These are phyloP conservation scores for Poliocrania exsul DNA, from an alignment of 2,797 vertebrate species.

Conservation along the genomic window DNA sequence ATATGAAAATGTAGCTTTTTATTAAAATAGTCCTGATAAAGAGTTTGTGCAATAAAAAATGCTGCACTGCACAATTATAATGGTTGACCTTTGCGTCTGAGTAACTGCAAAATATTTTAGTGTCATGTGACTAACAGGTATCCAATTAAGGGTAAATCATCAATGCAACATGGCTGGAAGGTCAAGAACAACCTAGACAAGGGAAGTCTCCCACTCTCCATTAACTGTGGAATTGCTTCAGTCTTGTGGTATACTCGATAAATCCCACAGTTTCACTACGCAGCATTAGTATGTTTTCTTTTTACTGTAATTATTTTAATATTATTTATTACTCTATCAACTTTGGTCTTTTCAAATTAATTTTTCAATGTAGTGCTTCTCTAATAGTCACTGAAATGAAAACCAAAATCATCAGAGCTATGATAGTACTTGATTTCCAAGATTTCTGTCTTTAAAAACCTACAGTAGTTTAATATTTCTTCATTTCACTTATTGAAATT, in stretches of 20 bases:
- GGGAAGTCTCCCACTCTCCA: background rate
- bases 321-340: background rate
- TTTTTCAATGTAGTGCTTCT: background rate
- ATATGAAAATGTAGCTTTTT: background rate
- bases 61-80: background rate
- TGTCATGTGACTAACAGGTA: background rate
- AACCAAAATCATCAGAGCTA: background rate
- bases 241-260: accelerated
- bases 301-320: background rate
- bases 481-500: background rate
- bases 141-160: background rate
- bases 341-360: background rate
- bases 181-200: background rate
- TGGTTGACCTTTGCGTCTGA: background rate
- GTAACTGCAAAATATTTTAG: background rate
- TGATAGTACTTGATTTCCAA: background rate
- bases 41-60: background rate
- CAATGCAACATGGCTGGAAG: background rate
- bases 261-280: background rate
- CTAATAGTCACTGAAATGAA: background rate
- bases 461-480: background rate
- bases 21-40: background rate
- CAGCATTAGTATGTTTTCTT: background rate
- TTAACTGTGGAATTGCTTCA: background rate
- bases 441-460: background rate